These are phyloP conservation scores for Chaunax sp. DNA, from an alignment of 2,797 vertebrate genomes.

Conservation along the genomic window DNA sequence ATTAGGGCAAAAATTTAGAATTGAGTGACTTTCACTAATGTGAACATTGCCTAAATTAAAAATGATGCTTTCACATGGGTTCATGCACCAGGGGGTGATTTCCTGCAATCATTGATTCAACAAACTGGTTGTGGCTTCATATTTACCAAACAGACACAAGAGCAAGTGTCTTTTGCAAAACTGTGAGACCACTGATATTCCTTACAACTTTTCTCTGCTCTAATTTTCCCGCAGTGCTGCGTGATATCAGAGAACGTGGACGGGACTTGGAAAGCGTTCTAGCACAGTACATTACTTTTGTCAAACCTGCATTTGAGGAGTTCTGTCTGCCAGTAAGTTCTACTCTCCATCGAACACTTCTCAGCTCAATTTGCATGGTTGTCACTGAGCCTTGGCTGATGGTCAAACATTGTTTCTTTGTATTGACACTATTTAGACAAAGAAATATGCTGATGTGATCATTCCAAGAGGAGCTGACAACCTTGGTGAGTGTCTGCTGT, in stretches of 20 bases:
- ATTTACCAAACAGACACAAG: too few relatives aligned
- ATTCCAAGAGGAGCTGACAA: slow-evolving; percentile 96
- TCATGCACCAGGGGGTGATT: too few relatives aligned
- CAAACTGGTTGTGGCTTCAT: too few relatives aligned
- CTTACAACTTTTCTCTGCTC: not conserved
- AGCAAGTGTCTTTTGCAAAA: not conserved
- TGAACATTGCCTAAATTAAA: too few relatives aligned
- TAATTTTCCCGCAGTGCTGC: slow-evolving; percentile 85
- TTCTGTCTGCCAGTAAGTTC: slow-evolving; percentile 95
- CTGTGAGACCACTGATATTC: not conserved
- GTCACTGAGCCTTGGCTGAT: slow-evolving; percentile 3
- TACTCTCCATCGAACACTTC: not conserved
- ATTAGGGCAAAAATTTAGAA: too few relatives aligned
- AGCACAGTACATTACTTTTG: slow-evolving; percentile 94
- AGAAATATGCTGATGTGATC: slow-evolving; percentile 96
- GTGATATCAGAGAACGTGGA: slow-evolving; percentile 92
- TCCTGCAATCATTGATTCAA: too few relatives aligned
- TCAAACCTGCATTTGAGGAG: slow-evolving; percentile 97
- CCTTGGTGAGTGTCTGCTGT: slow-evolving; percentile 84
- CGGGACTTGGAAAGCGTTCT: slow-evolving; percentile 93
- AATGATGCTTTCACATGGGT: too few relatives aligned
- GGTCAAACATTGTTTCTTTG: slow-evolving; percentile 2
- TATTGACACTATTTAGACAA: slow-evolving; percentile 84
- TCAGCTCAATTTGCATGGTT: not conserved
- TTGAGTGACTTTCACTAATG: too few relatives aligned